phyloP scores from a whole-genome alignment of 2,113 vertebrate genomes.

The Brachionichthys hirsutus region DNA sequence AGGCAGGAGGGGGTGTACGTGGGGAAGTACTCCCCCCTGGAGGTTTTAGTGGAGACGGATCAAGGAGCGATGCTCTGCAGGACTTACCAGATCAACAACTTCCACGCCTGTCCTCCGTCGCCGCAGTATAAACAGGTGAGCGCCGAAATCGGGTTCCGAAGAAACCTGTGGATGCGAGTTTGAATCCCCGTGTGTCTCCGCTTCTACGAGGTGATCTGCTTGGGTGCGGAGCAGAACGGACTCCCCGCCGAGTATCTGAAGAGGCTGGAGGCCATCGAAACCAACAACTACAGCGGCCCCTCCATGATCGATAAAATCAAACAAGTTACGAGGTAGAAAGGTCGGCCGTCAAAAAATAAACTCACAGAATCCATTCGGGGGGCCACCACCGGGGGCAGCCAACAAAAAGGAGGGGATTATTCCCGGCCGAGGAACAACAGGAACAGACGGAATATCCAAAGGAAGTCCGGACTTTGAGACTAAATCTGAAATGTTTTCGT shows the following conservation, averaged over 20 bases:
- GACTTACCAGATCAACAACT: conserved; percentile 89
- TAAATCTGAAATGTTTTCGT: no score
- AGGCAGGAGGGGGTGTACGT: conserved; percentile 87
- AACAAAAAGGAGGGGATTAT: no score
- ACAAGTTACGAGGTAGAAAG: background rate
- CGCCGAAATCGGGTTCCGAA: background rate
- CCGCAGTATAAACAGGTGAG: conserved; percentile 91
- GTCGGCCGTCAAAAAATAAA: background rate
- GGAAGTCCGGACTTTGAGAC: no score
- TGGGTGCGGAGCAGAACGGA: conserved; percentile 87
- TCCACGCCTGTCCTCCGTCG: conserved; percentile 80
- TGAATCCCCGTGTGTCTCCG: background rate
- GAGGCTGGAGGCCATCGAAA: conserved; percentile 81
- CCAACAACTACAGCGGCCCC: conserved; percentile 85
- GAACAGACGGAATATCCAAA: no score
- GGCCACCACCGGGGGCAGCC: no score
- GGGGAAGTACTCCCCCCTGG: conserved; percentile 83
- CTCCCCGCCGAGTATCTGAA: conserved; percentile 84
- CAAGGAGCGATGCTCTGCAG: conserved; percentile 80
- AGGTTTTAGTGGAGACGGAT: conserved; percentile 82
- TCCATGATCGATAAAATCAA: conserved; percentile 66
- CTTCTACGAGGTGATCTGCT: conserved; percentile 83
- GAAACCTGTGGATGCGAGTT: no score
- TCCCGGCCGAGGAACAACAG: no score
- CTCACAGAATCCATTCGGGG: background rate